phyloP scores from a whole-genome alignment of 37 sponge, comb jelly and placozoan genomes.

The Oscarella lobularis region DNA sequence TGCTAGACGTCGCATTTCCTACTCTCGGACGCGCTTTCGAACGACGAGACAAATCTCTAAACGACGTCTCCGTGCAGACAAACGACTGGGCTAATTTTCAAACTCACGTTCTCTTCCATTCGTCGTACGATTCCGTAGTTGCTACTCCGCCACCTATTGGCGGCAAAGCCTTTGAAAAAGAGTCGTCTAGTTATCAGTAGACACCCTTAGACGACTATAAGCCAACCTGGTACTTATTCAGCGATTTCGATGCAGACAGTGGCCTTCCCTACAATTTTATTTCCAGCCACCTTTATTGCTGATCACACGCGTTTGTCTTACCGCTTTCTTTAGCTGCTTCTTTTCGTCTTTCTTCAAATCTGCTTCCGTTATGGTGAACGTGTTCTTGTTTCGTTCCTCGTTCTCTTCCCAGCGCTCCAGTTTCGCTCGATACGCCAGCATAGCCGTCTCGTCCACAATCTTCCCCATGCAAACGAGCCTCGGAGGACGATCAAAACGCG shows the following conservation, averaged over 20 bases:
- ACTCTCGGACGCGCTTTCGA: constrained; percentile 1
- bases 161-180: neutral
- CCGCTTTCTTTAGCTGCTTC: neutral
- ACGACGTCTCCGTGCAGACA: neutral
- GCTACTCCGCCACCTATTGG: neutral
- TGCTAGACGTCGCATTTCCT: neutral
- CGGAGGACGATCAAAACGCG: neutral
- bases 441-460: neutral
- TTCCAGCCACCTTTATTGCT: too few species aligned
- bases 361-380: neutral
- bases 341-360: neutral
- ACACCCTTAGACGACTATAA: neutral
- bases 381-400: neutral
- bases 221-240: neutral
- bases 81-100: neutral
- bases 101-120: neutral
- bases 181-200: neutral
- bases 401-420: neutral
- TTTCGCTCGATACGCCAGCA: neutral
- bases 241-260: too few species aligned
- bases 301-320: too few species aligned
- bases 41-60: neutral
- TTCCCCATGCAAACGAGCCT: neutral
- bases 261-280: too few species aligned
- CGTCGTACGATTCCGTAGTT: neutral